Evolutionary conservation across 2,888 invertebrate species (phyloP), one percentile per base, ranked within the genome.

Genomic region (Xestia c-nigrum): DNA sequence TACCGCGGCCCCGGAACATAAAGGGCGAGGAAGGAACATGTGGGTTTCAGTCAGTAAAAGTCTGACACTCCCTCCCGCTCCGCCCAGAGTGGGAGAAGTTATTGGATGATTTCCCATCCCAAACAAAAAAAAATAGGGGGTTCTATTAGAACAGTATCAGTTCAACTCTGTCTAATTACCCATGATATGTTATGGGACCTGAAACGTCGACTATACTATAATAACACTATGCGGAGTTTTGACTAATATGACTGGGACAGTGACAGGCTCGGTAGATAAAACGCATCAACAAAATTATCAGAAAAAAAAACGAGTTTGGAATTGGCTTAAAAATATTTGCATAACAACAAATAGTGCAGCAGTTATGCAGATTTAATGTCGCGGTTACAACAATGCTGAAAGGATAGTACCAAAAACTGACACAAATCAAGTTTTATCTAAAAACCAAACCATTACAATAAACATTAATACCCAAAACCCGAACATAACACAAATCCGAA

Each of bases 381-480:
- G 21, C n/a, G 31, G 7, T 38, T 14, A 61, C 19, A 77, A 10
- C 21, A 46, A 59, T n/a, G 31, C n/a, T 6, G 3, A 24, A 24
- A 64, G 2, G 9, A 57, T 63, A 24, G 52, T 21, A 55, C n/a
- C 21, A 85, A 7, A 72, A 63, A 24, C 46, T 46, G 5, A 24
- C n/a, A 63, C 65, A 80, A 73, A 81, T 72, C 85, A 68, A 61
- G 65, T 72, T 69, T 74, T 76, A 79, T 88, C 76, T 61, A 14
- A 68, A 72, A 75, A 40, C 14, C 57, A 38, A 79, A 65, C 47
- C 24, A 72, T 76, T 81, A 40, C 57, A 71, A 66, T 70, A 65
- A 7, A 50, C 68, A 78, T 47, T 76, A 78, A 80, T 68, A 73
- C 50, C 52, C 40, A 75, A 79, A 88, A 71, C 24, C 67, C 59